Evolutionary conservation across 2,113 vertebrate species (phyloP), one percentile per base, ranked within the genome.

Genomic region (Agapornis roseicollis): DNA sequence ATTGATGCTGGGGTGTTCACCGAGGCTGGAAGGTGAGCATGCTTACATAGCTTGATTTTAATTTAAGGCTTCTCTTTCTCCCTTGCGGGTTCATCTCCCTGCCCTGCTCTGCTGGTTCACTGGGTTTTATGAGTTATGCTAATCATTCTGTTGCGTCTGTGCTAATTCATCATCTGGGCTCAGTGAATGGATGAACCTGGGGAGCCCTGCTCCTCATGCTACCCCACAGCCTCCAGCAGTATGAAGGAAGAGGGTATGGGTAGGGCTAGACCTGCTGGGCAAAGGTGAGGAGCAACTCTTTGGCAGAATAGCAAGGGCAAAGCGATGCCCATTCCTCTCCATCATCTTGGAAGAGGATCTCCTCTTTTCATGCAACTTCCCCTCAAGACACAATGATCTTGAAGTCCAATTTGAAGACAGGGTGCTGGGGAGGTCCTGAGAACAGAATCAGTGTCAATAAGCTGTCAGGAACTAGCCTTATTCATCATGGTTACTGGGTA

Each of bases 401-500:
- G 7, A 77, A 56, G 73, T 39, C 53, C 17, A 70, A 1, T 27
- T 41, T 81, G 72, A 70, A 13, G 64, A 20, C 27, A 39, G 35
- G 68, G 53, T 81, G 24, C 29, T 61, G 85, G 22, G 80, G 74
- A 92, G 37, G 35, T 94, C 44, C 74, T 35, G 80, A 50, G 77
- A 95, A 35, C 53, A 93, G 39, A 50, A 31, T 18, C 64, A 14
- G 41, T 91, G 94, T 95, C 95, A 95, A 41, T 3, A 66, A 91
- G 31, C 49, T 93, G 83, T 93, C 95, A 96, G 88, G 50, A 77
- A 13, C 41, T 25, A 20, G 61, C 78, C 44, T 80, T 70, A 94
- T 80, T 94, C 81, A 53, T 95, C 94, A 52, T 56, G n/a, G 80
- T 80, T 77, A 68, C 63, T 96, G 96, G 94, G 91, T 6, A 90